These are phyloP conservation scores for Lepilemur septentrionalis DNA, from an alignment of 2,797 vertebrate species.

Conservation along the genomic window DNA sequence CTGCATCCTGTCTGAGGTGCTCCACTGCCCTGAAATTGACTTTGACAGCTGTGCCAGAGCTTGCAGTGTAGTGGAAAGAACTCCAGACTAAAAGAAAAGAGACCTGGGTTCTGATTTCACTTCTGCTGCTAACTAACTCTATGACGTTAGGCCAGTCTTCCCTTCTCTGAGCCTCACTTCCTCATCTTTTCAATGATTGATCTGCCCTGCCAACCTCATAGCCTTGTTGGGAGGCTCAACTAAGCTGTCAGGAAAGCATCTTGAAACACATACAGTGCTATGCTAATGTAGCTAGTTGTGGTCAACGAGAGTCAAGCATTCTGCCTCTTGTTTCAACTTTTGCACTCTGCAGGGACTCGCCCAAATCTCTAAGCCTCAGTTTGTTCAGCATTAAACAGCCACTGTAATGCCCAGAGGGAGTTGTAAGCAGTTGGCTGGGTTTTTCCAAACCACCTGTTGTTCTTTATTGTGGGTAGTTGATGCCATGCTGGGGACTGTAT, in stretches of 20 bases:
- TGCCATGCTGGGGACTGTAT: conserved; percentile 10
- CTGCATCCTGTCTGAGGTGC: conserved; percentile 4
- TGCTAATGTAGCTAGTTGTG: background rate
- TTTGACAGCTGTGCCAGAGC: background rate
- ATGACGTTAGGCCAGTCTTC: background rate
- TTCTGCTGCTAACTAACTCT: background rate
- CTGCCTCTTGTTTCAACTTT: conserved; percentile 29
- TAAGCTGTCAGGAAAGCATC: background rate
- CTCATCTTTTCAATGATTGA: conserved; percentile 4
- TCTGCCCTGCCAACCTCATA: background rate
- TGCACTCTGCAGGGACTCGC: background rate
- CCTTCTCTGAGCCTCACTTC: background rate
- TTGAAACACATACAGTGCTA: background rate
- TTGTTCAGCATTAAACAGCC: conserved; percentile 36
- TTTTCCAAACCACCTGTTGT: conserved; percentile 60
- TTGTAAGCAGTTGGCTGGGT: conserved; percentile 38
- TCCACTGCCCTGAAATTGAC: background rate
- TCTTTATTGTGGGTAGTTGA: conserved; percentile 36
- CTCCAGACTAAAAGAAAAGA: background rate
- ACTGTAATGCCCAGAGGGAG: conserved; percentile 2
- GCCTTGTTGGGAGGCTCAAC: background rate
- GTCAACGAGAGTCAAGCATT: conserved; percentile 7
- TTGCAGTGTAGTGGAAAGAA: background rate
- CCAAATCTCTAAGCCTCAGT: conserved; percentile 40
- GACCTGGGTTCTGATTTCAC: background rate